Evolutionary conservation across 2,113 vertebrate genomes (phyloP).

Genomic region (Nettapus auritus): DNA sequence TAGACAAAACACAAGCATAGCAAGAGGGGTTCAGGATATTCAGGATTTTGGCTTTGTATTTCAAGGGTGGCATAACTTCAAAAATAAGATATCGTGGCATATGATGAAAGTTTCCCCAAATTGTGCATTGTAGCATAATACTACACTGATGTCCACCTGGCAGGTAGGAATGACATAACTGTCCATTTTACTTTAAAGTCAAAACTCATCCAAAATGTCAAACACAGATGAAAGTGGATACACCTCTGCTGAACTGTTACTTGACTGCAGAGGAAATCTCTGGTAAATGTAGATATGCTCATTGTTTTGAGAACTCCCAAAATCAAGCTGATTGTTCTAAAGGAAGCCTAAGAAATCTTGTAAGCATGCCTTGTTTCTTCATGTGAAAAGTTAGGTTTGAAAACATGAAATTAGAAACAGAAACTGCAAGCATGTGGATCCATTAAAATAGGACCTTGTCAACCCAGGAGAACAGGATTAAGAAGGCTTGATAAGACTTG

Average conservation of each 20-base stretch:
- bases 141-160: neutral
- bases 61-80: neutral
- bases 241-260: neutral
- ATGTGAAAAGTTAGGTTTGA: neutral
- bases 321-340: neutral
- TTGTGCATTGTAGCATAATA: neutral
- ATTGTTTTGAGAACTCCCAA: neutral
- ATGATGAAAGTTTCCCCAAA: neutral
- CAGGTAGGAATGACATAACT: neutral
- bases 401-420: constrained; percentile 7
- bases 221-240: neutral
- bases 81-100: neutral
- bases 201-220: neutral
- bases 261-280: neutral
- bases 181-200: neutral
- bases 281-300: neutral
- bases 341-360: neutral
- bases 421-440: neutral
- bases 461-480: neutral
- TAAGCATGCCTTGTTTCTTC: neutral
- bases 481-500: neutral
- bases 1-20: neutral
- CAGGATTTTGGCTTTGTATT: neutral
- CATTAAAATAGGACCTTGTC: neutral
- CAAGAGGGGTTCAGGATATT: neutral